Evolutionary conservation across 2,888 invertebrate genomes (phyloP).

Genomic region (Autographa gamma): DNA sequence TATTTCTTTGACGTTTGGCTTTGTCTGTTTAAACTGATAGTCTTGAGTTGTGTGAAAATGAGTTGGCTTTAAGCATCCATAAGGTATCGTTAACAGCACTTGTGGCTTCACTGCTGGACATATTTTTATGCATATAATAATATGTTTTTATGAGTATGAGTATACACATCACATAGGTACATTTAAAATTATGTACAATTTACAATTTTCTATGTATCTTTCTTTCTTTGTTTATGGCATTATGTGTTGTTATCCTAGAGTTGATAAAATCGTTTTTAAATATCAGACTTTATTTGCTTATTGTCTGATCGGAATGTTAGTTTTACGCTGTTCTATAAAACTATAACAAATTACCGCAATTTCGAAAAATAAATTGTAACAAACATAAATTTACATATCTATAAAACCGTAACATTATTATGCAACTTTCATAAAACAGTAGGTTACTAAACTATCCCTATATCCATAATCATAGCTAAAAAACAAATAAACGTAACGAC

Average conservation of each 20-base stretch:
- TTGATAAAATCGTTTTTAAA: too few relatives aligned
- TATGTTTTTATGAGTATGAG: too few relatives aligned
- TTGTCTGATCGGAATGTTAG: background rate
- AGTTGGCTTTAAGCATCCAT: background rate
- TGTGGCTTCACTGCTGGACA: too few relatives aligned
- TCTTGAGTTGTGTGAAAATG: background rate
- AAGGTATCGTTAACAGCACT: too few relatives aligned
- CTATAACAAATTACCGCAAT: background rate
- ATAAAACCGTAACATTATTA: background rate
- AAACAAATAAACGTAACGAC: slow-evolving; percentile 60
- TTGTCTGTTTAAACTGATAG: background rate
- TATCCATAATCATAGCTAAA: slow-evolving; percentile 43
- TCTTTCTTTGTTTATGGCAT: too few relatives aligned
- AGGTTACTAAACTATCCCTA: background rate
- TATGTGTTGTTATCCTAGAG: too few relatives aligned
- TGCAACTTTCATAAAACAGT: background rate
- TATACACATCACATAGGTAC: too few relatives aligned
- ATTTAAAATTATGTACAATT: too few relatives aligned
- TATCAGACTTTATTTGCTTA: background rate
- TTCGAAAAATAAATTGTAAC: background rate
- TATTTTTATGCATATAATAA: too few relatives aligned
- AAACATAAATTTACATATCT: background rate
- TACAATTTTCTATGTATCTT: too few relatives aligned
- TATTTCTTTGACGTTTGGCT: background rate
- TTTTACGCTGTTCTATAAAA: background rate